A percentile compares a stretch with the other conserved stretches of the same genome.
Conservation (phyloP, 2,888 invertebrate genomes). For the Chrysolina americana region DNA sequence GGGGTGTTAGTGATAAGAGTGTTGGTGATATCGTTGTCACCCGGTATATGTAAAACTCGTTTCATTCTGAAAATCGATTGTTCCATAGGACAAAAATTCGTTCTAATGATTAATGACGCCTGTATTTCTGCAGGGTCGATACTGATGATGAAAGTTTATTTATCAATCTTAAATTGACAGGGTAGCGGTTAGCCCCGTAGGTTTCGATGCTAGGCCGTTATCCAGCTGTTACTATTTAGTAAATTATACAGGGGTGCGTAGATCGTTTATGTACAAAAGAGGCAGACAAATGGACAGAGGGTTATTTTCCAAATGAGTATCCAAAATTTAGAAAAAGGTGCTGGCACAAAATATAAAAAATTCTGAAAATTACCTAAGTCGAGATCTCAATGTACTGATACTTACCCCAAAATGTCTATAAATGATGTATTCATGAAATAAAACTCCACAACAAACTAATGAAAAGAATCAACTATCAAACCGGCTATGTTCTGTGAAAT, state of each 20-base stretch:
- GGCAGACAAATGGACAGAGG: neutral
- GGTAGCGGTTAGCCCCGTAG: neutral
- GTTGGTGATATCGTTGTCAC: no score
- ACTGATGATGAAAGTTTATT: conserved; percentile 13
- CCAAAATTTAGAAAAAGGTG: no score
- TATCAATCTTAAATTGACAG: conserved; percentile 16
- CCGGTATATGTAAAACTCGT: no score
- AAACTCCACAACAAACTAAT: no score
- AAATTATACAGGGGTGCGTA: conserved; percentile 4
- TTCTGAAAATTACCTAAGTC: no score
- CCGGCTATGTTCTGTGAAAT: no score
- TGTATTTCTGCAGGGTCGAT: neutral
- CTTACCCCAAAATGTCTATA: no score
- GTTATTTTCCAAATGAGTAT: no score
- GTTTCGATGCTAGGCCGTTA: conserved; percentile 7
- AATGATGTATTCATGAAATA: no score
- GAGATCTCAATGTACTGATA: no score
- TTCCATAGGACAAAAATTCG: neutral
- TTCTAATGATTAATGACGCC: neutral
- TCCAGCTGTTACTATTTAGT: conserved; percentile 11
- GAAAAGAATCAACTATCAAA: no score
- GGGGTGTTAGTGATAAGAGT: no score
- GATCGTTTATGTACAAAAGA: neutral
- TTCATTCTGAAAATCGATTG: neutral
- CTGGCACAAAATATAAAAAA: neutral